Evolutionary conservation across 2,888 invertebrate species (phyloP), one percentile per base, ranked within the genome.

Genomic region (Himalopsyche tibetana): DNA sequence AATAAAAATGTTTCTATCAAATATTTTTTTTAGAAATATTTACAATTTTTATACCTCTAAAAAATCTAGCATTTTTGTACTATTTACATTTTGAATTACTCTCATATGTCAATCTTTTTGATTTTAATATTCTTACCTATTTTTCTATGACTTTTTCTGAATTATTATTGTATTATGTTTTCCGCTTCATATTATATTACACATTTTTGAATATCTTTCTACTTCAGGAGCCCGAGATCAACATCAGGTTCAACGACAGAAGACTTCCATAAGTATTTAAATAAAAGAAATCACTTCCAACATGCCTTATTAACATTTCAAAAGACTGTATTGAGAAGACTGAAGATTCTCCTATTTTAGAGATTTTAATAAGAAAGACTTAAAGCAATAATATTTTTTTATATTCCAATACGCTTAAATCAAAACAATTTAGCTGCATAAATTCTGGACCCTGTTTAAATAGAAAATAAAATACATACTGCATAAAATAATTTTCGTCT

Each of bases 221-320:
- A 40, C 55, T 56, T 55, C 36, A 55, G 40, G 56, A 38, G 28
- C 55, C 55, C 9, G 55, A 40, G 5, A 79, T 80, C 38, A 80
- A 84, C 80, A 28, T 84, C 17, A 36, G 84, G 8, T 84, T 80
- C 79, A 84, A 84, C 79, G 80, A 84, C 55, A 79, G 84, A 55
- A 84, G 84, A 55, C 63, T 80, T 45, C 84, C 84, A 40, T 84
- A 45, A 80, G 79, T 83, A 63, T 56, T 42, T 17, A 17, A 51
- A 28, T n/a, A n/a, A 36, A 83, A 69, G 12, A 74, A 1, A 36
- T 51, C 36, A 36, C 45, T 38, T 15, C 12, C 15, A 40, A 40
- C 28, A 19, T n/a, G 19, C 8, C 19, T 83, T 51, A 74, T 74
- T 74, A 83, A 83, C 11, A 83, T 42, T 42, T 19, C 17, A 17